Base-by-base conservation (phyloP, 2,113 vertebrate species). In the Eulemur macaco region DNA sequence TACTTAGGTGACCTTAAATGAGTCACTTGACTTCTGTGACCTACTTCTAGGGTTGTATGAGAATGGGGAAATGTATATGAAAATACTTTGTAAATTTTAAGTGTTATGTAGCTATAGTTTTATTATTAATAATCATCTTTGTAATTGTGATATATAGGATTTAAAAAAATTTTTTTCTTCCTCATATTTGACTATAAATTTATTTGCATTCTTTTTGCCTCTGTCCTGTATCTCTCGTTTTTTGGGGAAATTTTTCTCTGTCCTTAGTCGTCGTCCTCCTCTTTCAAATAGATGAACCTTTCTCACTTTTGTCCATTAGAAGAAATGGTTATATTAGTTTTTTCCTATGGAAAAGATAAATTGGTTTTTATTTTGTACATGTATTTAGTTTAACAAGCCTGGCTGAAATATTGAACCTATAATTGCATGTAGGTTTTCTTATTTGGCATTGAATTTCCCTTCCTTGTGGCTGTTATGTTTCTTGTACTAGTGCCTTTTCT, bases 61-160 rank as follows among this genome's bases (percentile, higher is more conserved):
- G 14, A 6, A 66, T 84, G 66, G 37, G 29, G 60, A 81, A 76
- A 89, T 54, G 56, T 66, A 76, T 94, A 17, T 39, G 14, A 73
- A 56, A 74, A 13, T 21, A 73, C 68, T 91, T 95, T 63, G 42
- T 82, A 86, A 78, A 68, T 73, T 92, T 85, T 60, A 86, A 77
- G 18, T 82, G 18, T 85, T 89, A 76, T 31, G 86, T 29, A 69
- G 13, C 27, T 92, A 5, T 37, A 29, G 58, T 84, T 47, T 95
- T 86, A 47, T 66, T 93, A 56, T 52, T 83, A 94, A 77, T 54
- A 74, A 68, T 88, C 73, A 56, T 39, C 23, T 96, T 86, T 82
- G 9, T 34, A 88, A 86, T 89, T 85, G 25, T 90, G 52, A 52
- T 63, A 56, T 8, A 89, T 11, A 76, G 20, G 29, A n/a, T 80